These are phyloP conservation scores for Melanotus villosus DNA, from an alignment of 2,888 invertebrate genomes.

Conservation along the genomic window DNA sequence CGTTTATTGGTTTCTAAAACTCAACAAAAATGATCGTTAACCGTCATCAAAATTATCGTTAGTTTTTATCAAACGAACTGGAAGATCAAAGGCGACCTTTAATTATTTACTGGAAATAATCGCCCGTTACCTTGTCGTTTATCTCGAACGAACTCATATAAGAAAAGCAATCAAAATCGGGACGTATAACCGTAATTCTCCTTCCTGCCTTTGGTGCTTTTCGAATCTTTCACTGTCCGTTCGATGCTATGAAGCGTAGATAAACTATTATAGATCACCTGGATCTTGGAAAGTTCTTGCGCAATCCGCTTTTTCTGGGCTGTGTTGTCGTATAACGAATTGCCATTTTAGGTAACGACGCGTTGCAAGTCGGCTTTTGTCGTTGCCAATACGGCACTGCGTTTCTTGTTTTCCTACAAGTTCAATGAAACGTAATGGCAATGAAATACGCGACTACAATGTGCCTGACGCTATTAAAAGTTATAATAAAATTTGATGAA, in stretches of 20 bases:
- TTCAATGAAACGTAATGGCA: conserved; percentile 29
- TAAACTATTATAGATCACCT: conserved; percentile 27
- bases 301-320: conserved; percentile 22
- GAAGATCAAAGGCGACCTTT: background rate
- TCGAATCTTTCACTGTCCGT: conserved; percentile 21
- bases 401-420: conserved; percentile 16
- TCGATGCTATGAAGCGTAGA: conserved; percentile 17
- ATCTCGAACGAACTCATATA: conserved; percentile 20
- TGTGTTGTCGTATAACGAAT: conserved; percentile 13
- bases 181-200: conserved; percentile 23
- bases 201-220: conserved; percentile 6
- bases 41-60: background rate
- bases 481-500: background rate
- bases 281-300: conserved; percentile 12
- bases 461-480: background rate
- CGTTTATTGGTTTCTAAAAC: too few species aligned
- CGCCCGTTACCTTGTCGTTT: conserved; percentile 8
- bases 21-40: too few species aligned
- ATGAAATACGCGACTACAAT: conserved; percentile 5
- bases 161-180: conserved; percentile 20
- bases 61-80: background rate
- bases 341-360: conserved; percentile 28
- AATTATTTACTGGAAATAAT: conserved; percentile 22
- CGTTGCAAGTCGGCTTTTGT: conserved; percentile 3
- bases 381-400: conserved; percentile 19